Percentiles rank a stretch among this genome's conserved stretches.
Evolutionary conservation across 53 echinoderm and acorn worm genomes (phyloP).

Genomic region (Arbacia lixula): DNA sequence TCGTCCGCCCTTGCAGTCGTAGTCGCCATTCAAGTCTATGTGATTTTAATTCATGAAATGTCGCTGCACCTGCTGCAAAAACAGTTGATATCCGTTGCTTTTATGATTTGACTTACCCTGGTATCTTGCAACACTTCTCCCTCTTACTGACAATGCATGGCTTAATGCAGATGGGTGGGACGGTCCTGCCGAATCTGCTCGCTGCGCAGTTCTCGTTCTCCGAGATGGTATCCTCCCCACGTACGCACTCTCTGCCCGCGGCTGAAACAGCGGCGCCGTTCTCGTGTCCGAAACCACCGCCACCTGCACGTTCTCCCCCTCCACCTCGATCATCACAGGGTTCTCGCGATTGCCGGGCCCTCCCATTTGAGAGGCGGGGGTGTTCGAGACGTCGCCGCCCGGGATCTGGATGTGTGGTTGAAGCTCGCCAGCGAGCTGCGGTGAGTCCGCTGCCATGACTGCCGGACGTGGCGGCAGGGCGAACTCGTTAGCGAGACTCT

Average conservation of each 20-base stretch:
- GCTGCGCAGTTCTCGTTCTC: neutral
- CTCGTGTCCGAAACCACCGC: slow-evolving; percentile 34
- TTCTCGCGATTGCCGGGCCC: neutral
- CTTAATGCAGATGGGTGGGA: neutral
- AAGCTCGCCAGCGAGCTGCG: slow-evolving; percentile 7
- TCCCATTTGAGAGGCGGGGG: neutral
- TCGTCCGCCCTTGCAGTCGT: too few species aligned
- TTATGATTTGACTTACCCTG: slow-evolving; percentile 17
- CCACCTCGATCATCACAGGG: slow-evolving; percentile 51
- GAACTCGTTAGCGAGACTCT: slow-evolving; percentile 40
- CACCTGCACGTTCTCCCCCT: slow-evolving; percentile 40
- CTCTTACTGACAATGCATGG: slow-evolving; percentile 28
- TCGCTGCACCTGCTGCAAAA: too few species aligned
- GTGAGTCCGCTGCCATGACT: slow-evolving; percentile 3
- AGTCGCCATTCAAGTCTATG: too few species aligned
- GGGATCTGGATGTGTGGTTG: slow-evolving; percentile 38
- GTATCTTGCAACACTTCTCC: slow-evolving; percentile 35
- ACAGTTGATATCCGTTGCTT: too few species aligned
- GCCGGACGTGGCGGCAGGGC: slow-evolving; percentile 18
- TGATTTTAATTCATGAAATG: too few species aligned
- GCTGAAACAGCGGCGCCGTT: slow-evolving; percentile 16
- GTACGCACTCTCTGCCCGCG: slow-evolving; percentile 36
- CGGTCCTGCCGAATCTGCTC: neutral
- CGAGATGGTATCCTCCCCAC: slow-evolving; percentile 31
- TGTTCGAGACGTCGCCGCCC: neutral